These are phyloP conservation scores for Xestia c-nigrum DNA, from an alignment of 2,888 invertebrate species.

Conservation along the genomic window DNA sequence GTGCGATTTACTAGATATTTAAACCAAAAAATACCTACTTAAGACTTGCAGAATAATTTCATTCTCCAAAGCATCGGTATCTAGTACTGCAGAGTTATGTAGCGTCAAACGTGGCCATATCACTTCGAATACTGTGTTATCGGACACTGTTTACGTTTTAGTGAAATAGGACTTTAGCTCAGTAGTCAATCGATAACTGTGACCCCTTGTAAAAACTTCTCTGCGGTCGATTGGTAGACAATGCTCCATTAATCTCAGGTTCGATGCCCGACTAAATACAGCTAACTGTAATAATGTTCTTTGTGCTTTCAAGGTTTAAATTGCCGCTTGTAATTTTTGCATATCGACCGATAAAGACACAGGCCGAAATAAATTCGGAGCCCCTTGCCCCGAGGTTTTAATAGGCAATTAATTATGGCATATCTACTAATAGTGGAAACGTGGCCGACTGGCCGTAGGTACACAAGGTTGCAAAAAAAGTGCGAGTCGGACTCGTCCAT, in stretches of 20 bases:
- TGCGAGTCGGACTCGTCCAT: no score
- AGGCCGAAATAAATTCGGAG: no score
- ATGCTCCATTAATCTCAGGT: conserved; percentile 55
- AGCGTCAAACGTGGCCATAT: conserved; percentile 25
- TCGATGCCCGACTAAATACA: conserved; percentile 49
- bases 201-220: conserved; percentile 39
- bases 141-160: conserved; percentile 45
- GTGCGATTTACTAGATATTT: background rate
- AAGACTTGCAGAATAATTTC: background rate
- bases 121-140: conserved; percentile 37
- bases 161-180: conserved; percentile 31
- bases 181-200: conserved; percentile 7
- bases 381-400: no score
- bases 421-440: no score
- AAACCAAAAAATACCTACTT: background rate
- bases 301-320: conserved; percentile 29
- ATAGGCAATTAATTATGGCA: no score
- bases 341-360: no score
- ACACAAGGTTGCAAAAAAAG: no score
- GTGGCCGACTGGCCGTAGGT: no score
- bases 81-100: conserved; percentile 31
- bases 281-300: conserved; percentile 14
- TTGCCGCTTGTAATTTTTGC: no score
- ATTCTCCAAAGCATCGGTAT: conserved; percentile 1
- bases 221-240: conserved; percentile 31